Evolutionary conservation across 2,113 vertebrate genomes (phyloP).

Genomic region (Xiphophorus hellerii): DNA sequence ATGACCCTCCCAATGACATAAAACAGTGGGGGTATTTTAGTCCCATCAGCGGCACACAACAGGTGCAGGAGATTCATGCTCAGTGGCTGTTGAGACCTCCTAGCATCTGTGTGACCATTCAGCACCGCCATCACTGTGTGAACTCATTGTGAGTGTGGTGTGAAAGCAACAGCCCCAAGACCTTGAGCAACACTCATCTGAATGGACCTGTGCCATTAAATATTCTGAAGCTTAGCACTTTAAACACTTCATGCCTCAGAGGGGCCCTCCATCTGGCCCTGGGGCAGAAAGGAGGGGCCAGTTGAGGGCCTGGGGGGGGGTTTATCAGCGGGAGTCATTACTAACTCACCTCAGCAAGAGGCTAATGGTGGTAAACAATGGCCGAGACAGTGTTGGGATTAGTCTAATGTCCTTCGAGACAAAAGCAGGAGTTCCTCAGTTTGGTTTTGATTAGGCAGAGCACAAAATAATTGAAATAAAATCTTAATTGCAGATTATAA

Average conservation of each 20-base stretch:
- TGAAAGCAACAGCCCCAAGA: conserved; percentile 70
- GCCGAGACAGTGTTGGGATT: conserved; percentile 72
- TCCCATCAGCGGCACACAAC: conserved; percentile 46
- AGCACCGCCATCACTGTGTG: conserved; percentile 41
- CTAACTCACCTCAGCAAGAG: conserved; percentile 73
- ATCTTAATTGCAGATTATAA: conserved; percentile 3
- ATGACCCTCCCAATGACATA: conserved; percentile 3
- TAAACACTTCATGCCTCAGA: conserved; percentile 74
- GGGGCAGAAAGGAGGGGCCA: conserved; percentile 53
- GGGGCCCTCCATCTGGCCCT: conserved; percentile 79
- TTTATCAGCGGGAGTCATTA: conserved; percentile 76
- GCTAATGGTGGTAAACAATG: conserved; percentile 82
- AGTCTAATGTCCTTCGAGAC: conserved; percentile 74
- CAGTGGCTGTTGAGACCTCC: conserved; percentile 46
- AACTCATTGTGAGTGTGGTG: conserved; percentile 63
- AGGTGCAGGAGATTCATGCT: conserved; percentile 49
- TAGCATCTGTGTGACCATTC: conserved; percentile 64
- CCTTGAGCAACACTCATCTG: conserved; percentile 70
- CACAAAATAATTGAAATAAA: conserved; percentile 33
- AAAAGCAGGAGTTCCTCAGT: conserved; percentile 67
- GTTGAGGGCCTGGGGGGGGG: conserved; percentile 49
- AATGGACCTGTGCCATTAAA: conserved; percentile 70
- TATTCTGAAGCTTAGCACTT: conserved; percentile 53
- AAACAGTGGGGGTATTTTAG: conserved; percentile 38
- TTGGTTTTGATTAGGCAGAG: conserved; percentile 70